phyloP scores from a whole-genome alignment of 2,888 invertebrate species.

The Acanthosoma haemorrhoidale region DNA sequence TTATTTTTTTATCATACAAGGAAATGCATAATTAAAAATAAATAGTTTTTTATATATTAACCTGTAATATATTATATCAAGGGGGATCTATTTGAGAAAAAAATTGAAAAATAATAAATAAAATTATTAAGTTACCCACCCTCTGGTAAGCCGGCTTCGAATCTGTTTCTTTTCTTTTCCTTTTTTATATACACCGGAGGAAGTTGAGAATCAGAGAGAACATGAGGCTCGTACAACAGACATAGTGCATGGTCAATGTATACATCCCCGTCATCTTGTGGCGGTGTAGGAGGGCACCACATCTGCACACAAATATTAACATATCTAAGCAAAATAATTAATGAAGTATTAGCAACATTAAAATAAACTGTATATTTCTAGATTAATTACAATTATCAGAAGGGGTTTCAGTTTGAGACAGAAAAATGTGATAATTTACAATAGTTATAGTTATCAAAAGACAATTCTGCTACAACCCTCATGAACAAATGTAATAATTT shows the following conservation, averaged over 20 bases:
- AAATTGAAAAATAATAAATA: no score
- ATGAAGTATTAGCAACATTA: no score
- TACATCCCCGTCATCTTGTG: slow-evolving; percentile 85
- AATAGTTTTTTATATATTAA: no score
- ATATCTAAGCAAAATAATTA: neutral
- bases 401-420: neutral
- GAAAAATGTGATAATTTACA: neutral
- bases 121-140: no score
- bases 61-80: no score
- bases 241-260: slow-evolving; percentile 81
- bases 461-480: no score
- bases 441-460: neutral
- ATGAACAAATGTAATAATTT: no score
- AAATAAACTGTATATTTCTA: no score
- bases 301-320: slow-evolving; percentile 54
- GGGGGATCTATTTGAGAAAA: no score
- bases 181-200: slow-evolving; percentile 76
- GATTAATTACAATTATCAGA: no score
- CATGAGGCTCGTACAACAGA: slow-evolving; percentile 70
- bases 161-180: slow-evolving; percentile 65
- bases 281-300: slow-evolving; percentile 97
- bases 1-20: no score
- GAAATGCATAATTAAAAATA: no score
- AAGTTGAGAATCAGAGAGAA: slow-evolving; percentile 71
- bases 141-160: slow-evolving; percentile 57